A percentile compares a stretch with the other conserved stretches of the same genome.
Conservation (phyloP, 2,113 vertebrate genomes). For the Dipodomys merriami region DNA sequence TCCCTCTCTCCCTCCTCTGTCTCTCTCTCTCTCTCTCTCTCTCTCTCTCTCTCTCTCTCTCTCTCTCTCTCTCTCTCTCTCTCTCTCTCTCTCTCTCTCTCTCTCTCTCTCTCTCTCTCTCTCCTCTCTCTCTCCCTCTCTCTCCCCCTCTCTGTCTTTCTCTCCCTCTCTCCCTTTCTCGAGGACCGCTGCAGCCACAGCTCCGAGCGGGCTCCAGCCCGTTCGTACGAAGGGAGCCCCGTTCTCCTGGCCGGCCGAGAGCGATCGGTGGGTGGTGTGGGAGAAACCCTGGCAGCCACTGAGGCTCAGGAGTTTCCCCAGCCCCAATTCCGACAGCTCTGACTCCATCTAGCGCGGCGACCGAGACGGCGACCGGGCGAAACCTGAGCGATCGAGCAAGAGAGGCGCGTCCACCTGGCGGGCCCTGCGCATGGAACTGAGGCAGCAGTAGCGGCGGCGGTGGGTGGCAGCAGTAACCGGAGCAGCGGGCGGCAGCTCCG, state of each 20-base stretch:
- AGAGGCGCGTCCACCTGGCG: conserved; percentile 94
- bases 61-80: too few species aligned
- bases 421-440: conserved; percentile 88
- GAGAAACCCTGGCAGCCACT: not conserved
- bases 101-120: too few species aligned
- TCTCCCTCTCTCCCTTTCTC: too few species aligned
- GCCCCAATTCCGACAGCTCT: conserved; percentile 62
- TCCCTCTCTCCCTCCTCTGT: too few species aligned
- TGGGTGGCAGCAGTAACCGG: conserved; percentile 17
- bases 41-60: too few species aligned
- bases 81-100: too few species aligned
- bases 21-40: too few species aligned
- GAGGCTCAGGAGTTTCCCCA: conserved; percentile 45
- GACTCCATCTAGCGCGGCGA: conserved; percentile 47
- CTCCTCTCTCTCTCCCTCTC: too few species aligned
- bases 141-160: too few species aligned
- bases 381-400: conserved; percentile 46
- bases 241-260: not conserved
- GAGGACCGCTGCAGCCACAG: conserved; percentile 34
- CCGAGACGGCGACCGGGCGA: conserved; percentile 72
- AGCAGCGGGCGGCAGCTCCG: conserved; percentile 11
- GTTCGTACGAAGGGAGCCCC: not conserved
- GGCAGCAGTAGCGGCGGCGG: conserved; percentile 78
- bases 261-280: not conserved
- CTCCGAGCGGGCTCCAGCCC: conserved; percentile 54